A percentile compares a stretch with the other conserved stretches of the same genome.
Conservation (phyloP, 2,888 invertebrate species). For the Proisotoma minuta region DNA sequence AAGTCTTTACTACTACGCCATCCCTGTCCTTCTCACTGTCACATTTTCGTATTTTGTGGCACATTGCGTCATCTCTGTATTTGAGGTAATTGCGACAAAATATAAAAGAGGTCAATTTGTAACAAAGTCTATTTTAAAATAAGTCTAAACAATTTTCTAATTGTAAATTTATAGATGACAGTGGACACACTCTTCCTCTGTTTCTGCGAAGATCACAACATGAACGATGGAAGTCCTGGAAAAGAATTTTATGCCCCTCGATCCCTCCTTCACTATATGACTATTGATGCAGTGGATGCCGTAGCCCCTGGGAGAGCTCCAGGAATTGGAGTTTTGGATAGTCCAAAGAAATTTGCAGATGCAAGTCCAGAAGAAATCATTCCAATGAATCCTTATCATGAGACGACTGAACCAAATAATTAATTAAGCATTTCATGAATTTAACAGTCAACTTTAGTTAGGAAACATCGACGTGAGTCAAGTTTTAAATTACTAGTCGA, state of each 20-base stretch:
- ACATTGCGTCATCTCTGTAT: constrained; percentile 85
- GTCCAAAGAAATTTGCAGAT: constrained; percentile 5
- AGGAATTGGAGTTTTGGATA: no score
- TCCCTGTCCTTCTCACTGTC: constrained; percentile 77
- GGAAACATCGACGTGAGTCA: no score
- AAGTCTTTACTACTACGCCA: constrained; percentile 74
- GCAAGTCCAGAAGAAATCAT: constrained; percentile 39
- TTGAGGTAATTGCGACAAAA: constrained; percentile 67
- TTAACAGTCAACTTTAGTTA: no score
- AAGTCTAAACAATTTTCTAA: background rate
- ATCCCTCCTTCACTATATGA: constrained; percentile 37
- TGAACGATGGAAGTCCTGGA: constrained; percentile 59
- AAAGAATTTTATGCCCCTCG: constrained; percentile 39
- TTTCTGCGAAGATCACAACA: constrained; percentile 84
- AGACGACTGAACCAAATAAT: constrained; percentile 13
- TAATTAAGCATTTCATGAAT: no score
- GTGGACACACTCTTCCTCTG: constrained; percentile 90
- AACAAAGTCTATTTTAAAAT: background rate
- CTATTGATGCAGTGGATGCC: constrained; percentile 38
- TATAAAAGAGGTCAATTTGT: background rate
- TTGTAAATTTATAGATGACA: constrained; percentile 67
- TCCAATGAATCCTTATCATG: constrained; percentile 39
- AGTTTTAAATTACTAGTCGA: no score
- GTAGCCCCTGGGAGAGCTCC: constrained; percentile 26
- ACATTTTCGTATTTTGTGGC: constrained; percentile 87